Percentiles rank a stretch among this genome's conserved stretches.
These are phyloP conservation scores for Glomeris maerens DNA, from an alignment of 1,140 invertebrate species.

Conservation along the genomic window DNA sequence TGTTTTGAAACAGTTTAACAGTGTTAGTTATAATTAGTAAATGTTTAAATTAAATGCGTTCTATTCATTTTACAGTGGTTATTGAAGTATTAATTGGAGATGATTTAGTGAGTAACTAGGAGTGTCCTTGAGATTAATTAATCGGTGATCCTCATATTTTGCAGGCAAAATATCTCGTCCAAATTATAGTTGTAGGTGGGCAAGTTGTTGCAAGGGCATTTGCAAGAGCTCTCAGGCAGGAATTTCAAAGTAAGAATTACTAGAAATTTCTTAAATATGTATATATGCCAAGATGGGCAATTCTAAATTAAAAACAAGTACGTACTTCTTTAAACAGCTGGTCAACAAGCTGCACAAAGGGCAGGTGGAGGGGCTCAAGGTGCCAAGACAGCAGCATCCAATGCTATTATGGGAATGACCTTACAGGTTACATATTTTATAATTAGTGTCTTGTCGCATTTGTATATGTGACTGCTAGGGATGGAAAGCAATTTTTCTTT, in stretches of 20 bases:
- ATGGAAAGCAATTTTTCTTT: background rate
- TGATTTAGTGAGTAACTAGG: too few species aligned
- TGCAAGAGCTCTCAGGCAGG: constrained; percentile 67
- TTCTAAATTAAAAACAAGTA: too few species aligned
- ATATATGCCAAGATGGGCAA: too few species aligned
- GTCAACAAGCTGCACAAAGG: constrained; percentile 68
- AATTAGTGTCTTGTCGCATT: background rate
- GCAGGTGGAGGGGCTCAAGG: constrained; percentile 56
- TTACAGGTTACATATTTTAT: constrained; percentile 47
- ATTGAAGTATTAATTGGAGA: too few species aligned
- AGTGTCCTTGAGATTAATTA: too few species aligned
- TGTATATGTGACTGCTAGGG: background rate
- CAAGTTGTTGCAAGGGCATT: constrained; percentile 84
- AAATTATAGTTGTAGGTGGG: constrained; percentile 73
- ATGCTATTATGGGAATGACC: constrained; percentile 62
- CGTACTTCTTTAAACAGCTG: too few species aligned
- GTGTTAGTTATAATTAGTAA: too few species aligned
- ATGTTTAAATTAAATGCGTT: too few species aligned
- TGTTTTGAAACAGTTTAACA: too few species aligned
- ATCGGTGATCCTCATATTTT: too few species aligned
- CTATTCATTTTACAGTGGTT: too few species aligned
- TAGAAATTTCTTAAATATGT: too few species aligned
- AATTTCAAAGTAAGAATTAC: constrained; percentile 32
- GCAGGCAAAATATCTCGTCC: constrained; percentile 79
- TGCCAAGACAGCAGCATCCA: constrained; percentile 52